Percentiles rank a stretch among this genome's conserved stretches.
Evolutionary conservation across 2,888 invertebrate species (phyloP).

Genomic region (Cybosia mesomella): DNA sequence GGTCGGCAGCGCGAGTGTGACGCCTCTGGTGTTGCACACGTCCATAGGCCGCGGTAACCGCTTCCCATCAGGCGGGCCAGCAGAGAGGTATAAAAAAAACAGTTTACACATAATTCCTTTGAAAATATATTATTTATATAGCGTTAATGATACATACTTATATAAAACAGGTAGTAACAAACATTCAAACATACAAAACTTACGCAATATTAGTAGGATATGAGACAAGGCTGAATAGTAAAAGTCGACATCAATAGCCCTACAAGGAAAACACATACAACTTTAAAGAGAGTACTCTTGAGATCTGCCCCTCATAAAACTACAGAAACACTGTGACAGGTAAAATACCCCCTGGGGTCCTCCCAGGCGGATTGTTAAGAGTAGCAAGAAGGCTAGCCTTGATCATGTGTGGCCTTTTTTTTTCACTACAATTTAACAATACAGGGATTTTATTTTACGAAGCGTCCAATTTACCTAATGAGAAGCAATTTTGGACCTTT

Average conservation of each 20-base stretch:
- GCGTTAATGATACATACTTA: too few relatives aligned
- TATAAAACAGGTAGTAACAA: background rate
- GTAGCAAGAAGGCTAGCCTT: background rate
- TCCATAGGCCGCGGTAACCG: too few relatives aligned
- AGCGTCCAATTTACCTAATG: too few relatives aligned
- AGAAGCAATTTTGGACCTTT: too few relatives aligned
- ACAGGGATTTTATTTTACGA: background rate
- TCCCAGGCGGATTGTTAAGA: conserved; percentile 17
- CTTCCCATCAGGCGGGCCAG: too few relatives aligned
- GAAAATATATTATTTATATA: too few relatives aligned
- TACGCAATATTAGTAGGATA: background rate
- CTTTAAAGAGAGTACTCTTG: conserved; percentile 10
- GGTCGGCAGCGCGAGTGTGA: too few relatives aligned
- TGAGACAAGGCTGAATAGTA: conserved; percentile 1
- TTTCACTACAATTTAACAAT: background rate
- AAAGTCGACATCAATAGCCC: conserved; percentile 23
- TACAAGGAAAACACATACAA: conserved; percentile 7
- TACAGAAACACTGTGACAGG: conserved; percentile 26
- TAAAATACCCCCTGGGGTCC: conserved; percentile 23
- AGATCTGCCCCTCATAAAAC: conserved; percentile 31
- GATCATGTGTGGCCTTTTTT: background rate
- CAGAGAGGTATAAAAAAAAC: too few relatives aligned
- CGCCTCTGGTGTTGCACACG: too few relatives aligned
- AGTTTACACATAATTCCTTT: too few relatives aligned
- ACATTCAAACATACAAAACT: background rate